phyloP scores from a whole-genome alignment of 2,797 vertebrate genomes.

The Hippopotamyrus pictus region DNA sequence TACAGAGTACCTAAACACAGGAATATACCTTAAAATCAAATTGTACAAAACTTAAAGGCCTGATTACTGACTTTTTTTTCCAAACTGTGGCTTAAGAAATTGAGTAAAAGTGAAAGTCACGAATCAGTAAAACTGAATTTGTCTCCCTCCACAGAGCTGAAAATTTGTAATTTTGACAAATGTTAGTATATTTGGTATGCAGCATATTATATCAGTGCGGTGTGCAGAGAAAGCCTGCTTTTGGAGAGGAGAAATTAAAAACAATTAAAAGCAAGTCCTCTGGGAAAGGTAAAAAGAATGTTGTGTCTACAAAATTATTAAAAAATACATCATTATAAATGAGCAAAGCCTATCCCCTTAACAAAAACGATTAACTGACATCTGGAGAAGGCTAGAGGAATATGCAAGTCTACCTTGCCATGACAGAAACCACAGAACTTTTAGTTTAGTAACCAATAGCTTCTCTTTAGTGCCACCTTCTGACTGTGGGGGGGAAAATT shows the following conservation, averaged over 20 bases:
- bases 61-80: not conserved
- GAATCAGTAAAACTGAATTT: not conserved
- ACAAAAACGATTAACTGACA: not conserved
- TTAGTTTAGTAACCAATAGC: not conserved
- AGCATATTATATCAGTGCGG: not conserved
- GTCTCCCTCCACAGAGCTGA: not conserved
- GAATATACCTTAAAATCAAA: not conserved
- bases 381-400: not conserved
- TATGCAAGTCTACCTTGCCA: not conserved
- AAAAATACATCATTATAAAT: not conserved
- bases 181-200: constrained; percentile 8
- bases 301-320: not conserved
- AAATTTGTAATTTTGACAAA: not conserved
- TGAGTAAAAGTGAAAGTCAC: not conserved
- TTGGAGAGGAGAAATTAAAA: not conserved
- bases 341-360: not conserved
- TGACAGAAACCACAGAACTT: not conserved
- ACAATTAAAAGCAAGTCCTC: not conserved
- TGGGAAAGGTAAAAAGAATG: not conserved
- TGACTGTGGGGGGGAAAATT: constrained; percentile 29
- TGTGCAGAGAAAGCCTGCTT: not conserved
- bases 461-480: constrained; percentile 40
- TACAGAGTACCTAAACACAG: constrained; percentile 1
- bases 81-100: not conserved
- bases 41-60: constrained; percentile 5